Base-by-base conservation (phyloP, 2,888 invertebrate genomes). In the Ormyrus thymus region DNA sequence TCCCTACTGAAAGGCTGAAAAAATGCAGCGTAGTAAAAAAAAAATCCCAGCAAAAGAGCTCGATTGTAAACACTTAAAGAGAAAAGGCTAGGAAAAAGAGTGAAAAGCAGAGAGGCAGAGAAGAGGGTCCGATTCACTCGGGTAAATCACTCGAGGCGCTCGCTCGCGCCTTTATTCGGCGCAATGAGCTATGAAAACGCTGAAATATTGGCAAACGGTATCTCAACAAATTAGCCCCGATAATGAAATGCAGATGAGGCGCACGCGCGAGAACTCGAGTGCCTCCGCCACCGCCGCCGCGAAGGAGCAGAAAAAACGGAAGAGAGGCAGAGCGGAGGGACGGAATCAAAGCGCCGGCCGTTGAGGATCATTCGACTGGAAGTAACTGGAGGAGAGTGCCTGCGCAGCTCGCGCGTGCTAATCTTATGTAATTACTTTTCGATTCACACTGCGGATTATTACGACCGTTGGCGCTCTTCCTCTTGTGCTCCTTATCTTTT, bases 121-220 rank as follows among this genome's bases (percentile, higher is more conserved):
- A 58, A 61, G 46, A 29, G 46, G 51, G 8, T 6, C 58, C 51
- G 66, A 55, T 64, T 15, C 65, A 29, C n/a, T 29, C 46, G 64
- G 51, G 66, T 56, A 76, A 66, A 64, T 73, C 15, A 72, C 55
- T 70, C 68, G 50, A 61, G 58, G 45, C 58, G 45, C 58, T 51
- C 59, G 80, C 85, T 86, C 29, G 6, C 29, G 13, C 48, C 9
- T 58, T 86, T 83, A 82, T 85, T 84, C 84, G 80, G 83, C 74
- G 85, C 86, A 86, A 86, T 86, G 87, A 85, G 85, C 85, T 85
- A 87, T 79, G 74, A 89, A 86, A 88, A 86, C 84, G 86, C 86
- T 88, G 88, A 89, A 89, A 89, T 90, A 90, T 89, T 89, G 89
- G 88, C 88, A 89, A 89, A 87, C 89, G 87, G 89, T 89, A 90